phyloP scores from a whole-genome alignment of 2,113 vertebrate genomes.

The Verasper variegatus region DNA sequence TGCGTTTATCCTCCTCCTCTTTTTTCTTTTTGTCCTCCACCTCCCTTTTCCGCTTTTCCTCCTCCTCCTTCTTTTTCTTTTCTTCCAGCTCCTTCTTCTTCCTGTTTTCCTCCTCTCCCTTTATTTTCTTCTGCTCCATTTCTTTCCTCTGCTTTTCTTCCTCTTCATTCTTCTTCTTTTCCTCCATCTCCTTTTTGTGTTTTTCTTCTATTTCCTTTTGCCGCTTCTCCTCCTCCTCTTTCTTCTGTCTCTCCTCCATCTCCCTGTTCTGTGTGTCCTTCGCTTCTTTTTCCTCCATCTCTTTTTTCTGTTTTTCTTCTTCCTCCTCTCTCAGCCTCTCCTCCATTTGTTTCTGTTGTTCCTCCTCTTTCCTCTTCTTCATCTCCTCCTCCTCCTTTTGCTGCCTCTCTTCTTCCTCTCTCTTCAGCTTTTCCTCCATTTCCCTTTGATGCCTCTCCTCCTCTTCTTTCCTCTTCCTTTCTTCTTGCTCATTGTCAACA shows the following conservation, averaged over 20 bases:
- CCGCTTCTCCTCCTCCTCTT: conserved; percentile 21
- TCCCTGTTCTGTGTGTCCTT: conserved; percentile 34
- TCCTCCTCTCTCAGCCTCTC: conserved; percentile 13
- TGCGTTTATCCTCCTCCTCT: conserved; percentile 6
- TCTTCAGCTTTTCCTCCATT: conserved; percentile 40
- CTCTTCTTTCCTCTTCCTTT: conserved; percentile 47
- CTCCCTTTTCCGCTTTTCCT: conserved; percentile 27
- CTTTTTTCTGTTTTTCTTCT: conserved; percentile 33
- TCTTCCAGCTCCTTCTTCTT: conserved; percentile 10
- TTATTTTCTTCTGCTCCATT: conserved; percentile 40
- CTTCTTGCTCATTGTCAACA: conserved; percentile 42
- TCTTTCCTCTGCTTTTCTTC: conserved; percentile 20
- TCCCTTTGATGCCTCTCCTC: conserved; percentile 28
- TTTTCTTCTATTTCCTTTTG: conserved; percentile 35
- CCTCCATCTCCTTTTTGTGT: conserved; percentile 39
- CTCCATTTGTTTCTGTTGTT: conserved; percentile 29
- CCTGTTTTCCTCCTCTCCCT: conserved; percentile 20
- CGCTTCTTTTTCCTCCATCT: conserved; percentile 50
- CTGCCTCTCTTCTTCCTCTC: conserved; percentile 44
- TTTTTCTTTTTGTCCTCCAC: conserved; percentile 38
- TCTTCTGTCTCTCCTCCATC: conserved; percentile 31
- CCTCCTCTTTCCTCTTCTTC: conserved; percentile 32
- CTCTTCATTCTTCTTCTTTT: conserved; percentile 27
- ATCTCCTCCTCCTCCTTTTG: conserved; percentile 29
- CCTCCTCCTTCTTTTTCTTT: conserved; percentile 28